Percentiles rank a stretch among this genome's conserved stretches.
Evolutionary conservation across 2,888 invertebrate species (phyloP).

Genomic region (Microchrysa polita): DNA sequence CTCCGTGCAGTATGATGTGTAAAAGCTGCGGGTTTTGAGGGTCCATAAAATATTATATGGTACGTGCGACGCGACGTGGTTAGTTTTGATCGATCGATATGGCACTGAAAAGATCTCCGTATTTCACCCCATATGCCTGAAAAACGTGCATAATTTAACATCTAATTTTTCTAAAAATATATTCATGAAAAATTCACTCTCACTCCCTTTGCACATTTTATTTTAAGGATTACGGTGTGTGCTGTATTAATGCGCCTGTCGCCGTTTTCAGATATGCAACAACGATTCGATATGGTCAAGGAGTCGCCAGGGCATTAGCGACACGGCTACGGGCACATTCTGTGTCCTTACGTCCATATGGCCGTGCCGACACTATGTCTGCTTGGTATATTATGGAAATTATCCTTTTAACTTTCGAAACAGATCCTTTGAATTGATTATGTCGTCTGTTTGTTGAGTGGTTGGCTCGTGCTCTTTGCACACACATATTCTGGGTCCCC

Average conservation of each 20-base stretch:
- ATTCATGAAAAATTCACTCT: too few relatives aligned
- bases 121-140: neutral
- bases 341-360: slow-evolving; percentile 12
- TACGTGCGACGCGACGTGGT: slow-evolving; percentile 18
- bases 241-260: neutral
- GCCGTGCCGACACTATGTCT: neutral
- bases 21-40: slow-evolving; percentile 41
- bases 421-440: slow-evolving; percentile 1
- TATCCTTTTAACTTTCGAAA: neutral
- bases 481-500: too few relatives aligned
- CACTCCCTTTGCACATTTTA: too few relatives aligned
- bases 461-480: slow-evolving; percentile 41
- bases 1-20: neutral
- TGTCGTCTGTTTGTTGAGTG: slow-evolving; percentile 17
- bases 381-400: neutral
- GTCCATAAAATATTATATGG: slow-evolving; percentile 23
- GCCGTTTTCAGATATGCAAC: neutral
- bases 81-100: slow-evolving; percentile 16
- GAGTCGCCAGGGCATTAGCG: too few relatives aligned
- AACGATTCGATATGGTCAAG: too few relatives aligned
- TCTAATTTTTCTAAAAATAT: slow-evolving; percentile 20
- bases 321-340: too few relatives aligned
- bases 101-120: too few relatives aligned
- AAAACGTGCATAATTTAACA: slow-evolving; percentile 33
- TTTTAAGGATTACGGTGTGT: too few relatives aligned